A percentile compares a stretch with the other conserved stretches of the same genome.
Evolutionary conservation across 2,797 vertebrate genomes (phyloP).

Genomic region (Hydrolagus colliei): DNA sequence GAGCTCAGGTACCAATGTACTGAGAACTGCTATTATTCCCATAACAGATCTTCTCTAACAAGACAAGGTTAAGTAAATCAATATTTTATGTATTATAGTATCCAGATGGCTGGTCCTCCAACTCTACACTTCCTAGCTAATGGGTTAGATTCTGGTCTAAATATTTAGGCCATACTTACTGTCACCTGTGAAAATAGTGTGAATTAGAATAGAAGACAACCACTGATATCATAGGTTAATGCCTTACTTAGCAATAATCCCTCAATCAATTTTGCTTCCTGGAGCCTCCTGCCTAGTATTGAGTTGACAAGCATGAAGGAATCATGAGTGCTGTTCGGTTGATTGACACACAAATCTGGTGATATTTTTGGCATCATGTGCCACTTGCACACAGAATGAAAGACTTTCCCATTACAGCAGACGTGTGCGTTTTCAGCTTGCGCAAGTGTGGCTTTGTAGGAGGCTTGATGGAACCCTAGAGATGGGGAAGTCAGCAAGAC

Average conservation of each 20-base stretch:
- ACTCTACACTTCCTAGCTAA: background rate
- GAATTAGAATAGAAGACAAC: background rate
- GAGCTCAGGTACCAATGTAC: no score
- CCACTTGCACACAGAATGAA: background rate
- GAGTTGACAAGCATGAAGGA: background rate
- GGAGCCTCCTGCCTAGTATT: background rate
- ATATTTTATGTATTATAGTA: no score
- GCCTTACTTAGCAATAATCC: background rate
- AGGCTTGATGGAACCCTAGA: background rate
- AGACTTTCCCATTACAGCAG: background rate
- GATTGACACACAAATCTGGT: background rate
- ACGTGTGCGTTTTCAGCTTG: background rate
- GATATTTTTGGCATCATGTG: background rate
- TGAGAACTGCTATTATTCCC: no score
- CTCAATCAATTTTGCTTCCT: background rate
- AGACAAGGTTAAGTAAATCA: no score
- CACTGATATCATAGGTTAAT: background rate
- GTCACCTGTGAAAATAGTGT: background rate
- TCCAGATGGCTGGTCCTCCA: background rate
- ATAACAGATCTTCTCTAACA: no score
- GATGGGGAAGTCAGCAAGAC: background rate
- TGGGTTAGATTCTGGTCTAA: background rate
- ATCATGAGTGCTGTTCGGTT: background rate
- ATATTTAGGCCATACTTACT: background rate
- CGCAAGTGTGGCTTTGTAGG: background rate